Evolutionary conservation across 2,888 invertebrate genomes (phyloP).

Genomic region (Iselma pallidipennis): DNA sequence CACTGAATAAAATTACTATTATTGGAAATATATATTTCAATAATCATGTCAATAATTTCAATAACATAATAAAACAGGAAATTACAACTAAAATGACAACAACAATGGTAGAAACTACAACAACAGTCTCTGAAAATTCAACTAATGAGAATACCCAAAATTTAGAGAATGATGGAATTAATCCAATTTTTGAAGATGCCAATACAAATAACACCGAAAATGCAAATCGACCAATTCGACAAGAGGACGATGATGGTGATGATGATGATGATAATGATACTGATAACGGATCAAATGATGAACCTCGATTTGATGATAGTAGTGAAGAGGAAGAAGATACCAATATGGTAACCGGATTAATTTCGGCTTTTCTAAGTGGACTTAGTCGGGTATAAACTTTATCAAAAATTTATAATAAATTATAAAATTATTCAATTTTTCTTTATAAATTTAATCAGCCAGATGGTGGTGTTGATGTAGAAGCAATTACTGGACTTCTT

Average conservation of each 20-base stretch:
- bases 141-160: neutral
- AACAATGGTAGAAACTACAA: conserved; percentile 3
- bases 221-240: conserved; percentile 27
- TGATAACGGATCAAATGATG: conserved; percentile 27
- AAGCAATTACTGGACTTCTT: conserved; percentile 52
- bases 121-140: neutral
- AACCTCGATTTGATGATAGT: conserved; percentile 39
- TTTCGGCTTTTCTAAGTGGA: conserved; percentile 53
- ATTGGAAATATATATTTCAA: neutral
- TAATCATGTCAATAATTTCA: no score
- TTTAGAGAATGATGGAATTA: neutral
- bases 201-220: conserved; percentile 6
- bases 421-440: neutral
- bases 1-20: no score
- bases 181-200: neutral
- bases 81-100: neutral
- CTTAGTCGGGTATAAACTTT: conserved; percentile 48
- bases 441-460: conserved; percentile 42
- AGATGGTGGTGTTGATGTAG: conserved; percentile 53
- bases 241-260: conserved; percentile 28
- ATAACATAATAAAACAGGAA: no score
- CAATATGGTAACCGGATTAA: conserved; percentile 50
- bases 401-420: neutral
- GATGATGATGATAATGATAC: conserved; percentile 29
- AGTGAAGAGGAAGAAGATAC: conserved; percentile 48